Percentiles rank a stretch among this genome's conserved stretches.
phyloP scores from a whole-genome alignment of 2,888 invertebrate species.

The Andrena praecox region DNA sequence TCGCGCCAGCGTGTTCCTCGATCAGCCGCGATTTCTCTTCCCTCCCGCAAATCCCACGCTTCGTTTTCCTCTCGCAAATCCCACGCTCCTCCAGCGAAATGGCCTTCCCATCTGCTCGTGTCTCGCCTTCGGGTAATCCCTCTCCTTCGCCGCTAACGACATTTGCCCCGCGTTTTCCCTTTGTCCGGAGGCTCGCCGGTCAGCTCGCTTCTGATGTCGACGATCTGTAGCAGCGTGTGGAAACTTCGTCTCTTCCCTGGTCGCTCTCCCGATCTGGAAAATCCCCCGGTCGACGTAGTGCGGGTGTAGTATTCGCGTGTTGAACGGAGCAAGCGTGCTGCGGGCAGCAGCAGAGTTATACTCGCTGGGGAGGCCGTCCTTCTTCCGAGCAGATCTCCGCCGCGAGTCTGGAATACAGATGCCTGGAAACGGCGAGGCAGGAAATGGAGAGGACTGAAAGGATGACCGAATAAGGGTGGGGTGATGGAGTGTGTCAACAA shows the following conservation, averaged over 20 bases:
- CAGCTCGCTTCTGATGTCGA: constrained; percentile 6
- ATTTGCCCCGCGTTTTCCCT: constrained; percentile 26
- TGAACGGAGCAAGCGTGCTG: constrained; percentile 1
- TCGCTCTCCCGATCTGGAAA: constrained; percentile 10
- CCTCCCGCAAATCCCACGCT: constrained; percentile 8
- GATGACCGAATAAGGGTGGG: constrained; percentile 23
- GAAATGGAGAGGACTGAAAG: constrained; percentile 40
- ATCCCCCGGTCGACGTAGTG: neutral
- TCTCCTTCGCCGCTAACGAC: constrained; percentile 22
- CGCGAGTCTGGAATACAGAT: constrained; percentile 27
- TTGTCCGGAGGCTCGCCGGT: constrained; percentile 36
- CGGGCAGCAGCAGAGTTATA: neutral
- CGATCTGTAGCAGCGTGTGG: neutral
- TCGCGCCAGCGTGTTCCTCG: neutral
- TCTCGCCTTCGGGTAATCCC: neutral
- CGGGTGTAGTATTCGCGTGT: neutral
- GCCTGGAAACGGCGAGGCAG: neutral
- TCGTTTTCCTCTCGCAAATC: constrained; percentile 9
- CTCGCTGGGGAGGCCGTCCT: neutral
- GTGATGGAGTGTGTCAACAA: constrained; percentile 46
- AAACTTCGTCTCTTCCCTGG: constrained; percentile 14
- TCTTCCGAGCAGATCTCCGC: constrained; percentile 18
- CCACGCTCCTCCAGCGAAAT: constrained; percentile 8
- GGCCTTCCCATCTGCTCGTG: neutral
- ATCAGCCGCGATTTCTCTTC: constrained; percentile 2